These are phyloP conservation scores for Adrianichthys oophorus DNA, from an alignment of 2,797 vertebrate species.

Conservation along the genomic window DNA sequence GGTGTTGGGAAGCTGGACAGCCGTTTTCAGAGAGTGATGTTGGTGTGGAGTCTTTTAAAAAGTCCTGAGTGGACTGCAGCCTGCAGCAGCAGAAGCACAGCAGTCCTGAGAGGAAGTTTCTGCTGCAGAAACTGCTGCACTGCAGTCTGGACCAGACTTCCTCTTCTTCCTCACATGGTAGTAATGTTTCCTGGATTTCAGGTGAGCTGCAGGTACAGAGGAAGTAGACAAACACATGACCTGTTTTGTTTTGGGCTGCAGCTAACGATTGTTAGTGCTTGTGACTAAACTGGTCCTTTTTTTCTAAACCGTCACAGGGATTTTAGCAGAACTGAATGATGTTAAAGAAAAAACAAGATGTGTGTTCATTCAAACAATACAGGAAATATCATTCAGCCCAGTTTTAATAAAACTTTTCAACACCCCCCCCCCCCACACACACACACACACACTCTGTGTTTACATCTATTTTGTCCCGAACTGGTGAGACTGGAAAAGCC, in stretches of 20 bases:
- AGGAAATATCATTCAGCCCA: no score
- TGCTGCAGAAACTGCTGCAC: neutral
- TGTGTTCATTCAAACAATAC: no score
- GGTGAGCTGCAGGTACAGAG: constrained; percentile 80
- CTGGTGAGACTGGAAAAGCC: no score
- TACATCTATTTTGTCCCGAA: no score
- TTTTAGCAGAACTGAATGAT: no score
- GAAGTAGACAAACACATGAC: neutral
- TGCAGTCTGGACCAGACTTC: constrained; percentile 61
- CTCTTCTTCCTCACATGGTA: constrained; percentile 85
- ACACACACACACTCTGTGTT: no score
- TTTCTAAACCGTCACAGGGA: no score
- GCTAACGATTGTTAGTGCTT: no score
- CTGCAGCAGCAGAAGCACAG: constrained; percentile 18
- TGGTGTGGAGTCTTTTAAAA: constrained; percentile 18
- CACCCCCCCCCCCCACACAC: no score
- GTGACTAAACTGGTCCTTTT: no score
- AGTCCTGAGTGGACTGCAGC: constrained; percentile 25
- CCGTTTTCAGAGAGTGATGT: constrained; percentile 27
- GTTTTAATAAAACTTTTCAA: no score
- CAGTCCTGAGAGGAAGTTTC: constrained; percentile 30
- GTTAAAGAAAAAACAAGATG: no score
- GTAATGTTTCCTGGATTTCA: constrained; percentile 89
- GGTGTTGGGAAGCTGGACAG: constrained; percentile 8
- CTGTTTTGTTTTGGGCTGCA: neutral